Conservation (phyloP, 1,140 invertebrate genomes). For the Sesamia nonagrioides region DNA sequence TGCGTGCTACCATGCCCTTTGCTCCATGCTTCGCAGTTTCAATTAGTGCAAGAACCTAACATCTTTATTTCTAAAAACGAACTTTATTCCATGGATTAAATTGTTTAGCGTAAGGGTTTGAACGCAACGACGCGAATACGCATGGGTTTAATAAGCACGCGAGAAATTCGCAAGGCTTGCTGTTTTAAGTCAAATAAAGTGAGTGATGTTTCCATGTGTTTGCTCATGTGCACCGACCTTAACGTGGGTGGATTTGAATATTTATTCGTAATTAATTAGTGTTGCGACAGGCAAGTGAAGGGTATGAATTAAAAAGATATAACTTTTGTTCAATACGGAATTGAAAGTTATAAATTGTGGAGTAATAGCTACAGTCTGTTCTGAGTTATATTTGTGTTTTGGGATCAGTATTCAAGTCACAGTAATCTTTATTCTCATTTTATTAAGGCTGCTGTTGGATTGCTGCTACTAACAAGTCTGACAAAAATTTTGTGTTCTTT, state of each 20-base stretch:
- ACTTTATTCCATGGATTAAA: conserved; percentile 36
- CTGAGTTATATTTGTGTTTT: too few species aligned
- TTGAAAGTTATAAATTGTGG: conserved; percentile 1
- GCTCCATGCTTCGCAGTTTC: conserved; percentile 14
- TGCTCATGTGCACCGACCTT: neutral
- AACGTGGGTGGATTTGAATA: neutral
- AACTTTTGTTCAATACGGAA: neutral
- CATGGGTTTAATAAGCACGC: conserved; percentile 8
- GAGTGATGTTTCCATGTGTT: neutral
- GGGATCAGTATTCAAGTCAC: too few species aligned
- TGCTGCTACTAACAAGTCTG: too few species aligned
- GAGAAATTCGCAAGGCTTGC: neutral
- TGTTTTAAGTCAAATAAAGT: neutral
- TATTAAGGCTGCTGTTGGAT: too few species aligned
- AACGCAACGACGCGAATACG: neutral
- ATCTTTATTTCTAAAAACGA: conserved; percentile 33
- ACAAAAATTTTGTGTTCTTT: too few species aligned
- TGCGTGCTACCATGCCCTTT: conserved; percentile 10
- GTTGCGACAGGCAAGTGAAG: neutral
- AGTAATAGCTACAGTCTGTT: neutral
- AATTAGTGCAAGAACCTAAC: conserved; percentile 23
- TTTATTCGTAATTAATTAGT: neutral
- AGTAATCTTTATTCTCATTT: too few species aligned
- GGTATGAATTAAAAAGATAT: neutral
- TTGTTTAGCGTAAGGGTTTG: conserved; percentile 20